phyloP scores from a whole-genome alignment of 1,140 invertebrate genomes.

The Drosophila oshimai region DNA sequence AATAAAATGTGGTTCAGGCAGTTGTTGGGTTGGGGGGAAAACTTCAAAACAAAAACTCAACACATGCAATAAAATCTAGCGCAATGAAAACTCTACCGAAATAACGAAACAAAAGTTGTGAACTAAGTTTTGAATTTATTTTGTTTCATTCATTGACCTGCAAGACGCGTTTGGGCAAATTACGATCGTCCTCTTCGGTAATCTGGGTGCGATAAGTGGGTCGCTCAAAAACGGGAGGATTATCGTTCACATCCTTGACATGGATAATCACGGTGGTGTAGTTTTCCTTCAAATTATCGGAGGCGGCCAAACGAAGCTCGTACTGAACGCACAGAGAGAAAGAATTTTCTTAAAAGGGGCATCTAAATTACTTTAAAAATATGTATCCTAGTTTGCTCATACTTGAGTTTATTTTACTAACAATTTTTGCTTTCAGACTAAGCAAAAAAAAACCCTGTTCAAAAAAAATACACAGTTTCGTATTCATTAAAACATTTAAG shows the following conservation, averaged over 20 bases:
- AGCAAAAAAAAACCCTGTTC: too few relatives aligned
- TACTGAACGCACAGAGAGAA: conserved; percentile 86
- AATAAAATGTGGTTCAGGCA: conserved; percentile 45
- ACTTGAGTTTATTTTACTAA: too few relatives aligned
- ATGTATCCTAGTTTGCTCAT: too few relatives aligned
- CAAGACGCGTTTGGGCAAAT: conserved; percentile 95
- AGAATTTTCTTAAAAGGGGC: too few relatives aligned
- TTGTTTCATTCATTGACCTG: conserved; percentile 86
- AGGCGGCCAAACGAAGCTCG: conserved; percentile 95
- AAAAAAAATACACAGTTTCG: conserved; percentile 1
- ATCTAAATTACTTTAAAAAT: too few relatives aligned
- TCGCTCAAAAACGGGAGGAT: conserved; percentile 93
- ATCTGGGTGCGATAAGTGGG: conserved; percentile 97
- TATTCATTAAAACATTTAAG: conserved; percentile 14
- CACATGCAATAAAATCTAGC: conserved; percentile 57
- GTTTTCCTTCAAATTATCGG: conserved; percentile 98
- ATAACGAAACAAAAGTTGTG: conserved; percentile 22
- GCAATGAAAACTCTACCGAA: conserved; percentile 29
- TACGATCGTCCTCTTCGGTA: conserved; percentile 97
- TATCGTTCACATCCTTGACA: conserved; percentile 97
- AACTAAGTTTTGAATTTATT: conserved; percentile 11
- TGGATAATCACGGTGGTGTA: conserved; percentile 97
- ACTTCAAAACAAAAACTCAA: conserved; percentile 37
- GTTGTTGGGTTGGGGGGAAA: conserved; percentile 3
- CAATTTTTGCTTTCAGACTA: too few relatives aligned